Percentiles rank a stretch among this genome's conserved stretches.
Evolutionary conservation across 2,797 vertebrate species (phyloP).

Genomic region (Bufotes viridis): DNA sequence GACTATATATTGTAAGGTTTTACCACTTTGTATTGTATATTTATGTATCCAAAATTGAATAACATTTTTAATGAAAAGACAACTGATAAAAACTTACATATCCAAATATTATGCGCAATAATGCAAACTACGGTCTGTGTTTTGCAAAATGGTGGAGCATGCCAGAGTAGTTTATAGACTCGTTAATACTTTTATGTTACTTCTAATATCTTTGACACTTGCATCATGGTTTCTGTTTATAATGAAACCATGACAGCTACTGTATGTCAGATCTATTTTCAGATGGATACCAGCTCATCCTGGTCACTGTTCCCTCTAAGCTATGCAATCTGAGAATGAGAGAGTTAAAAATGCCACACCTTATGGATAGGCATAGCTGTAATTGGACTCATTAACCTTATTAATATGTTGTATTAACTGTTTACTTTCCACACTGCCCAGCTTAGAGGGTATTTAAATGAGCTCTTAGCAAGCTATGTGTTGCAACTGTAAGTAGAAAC

Average conservation of each 20-base stretch:
- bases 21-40: neutral
- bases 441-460: too few relatives aligned
- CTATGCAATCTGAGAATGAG: too few relatives aligned
- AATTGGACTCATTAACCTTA: too few relatives aligned
- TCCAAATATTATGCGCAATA: neutral
- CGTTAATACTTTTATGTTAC: neutral
- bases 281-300: neutral
- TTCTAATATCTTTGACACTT: neutral
- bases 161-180: neutral
- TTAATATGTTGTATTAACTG: too few relatives aligned
- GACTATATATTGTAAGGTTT: neutral
- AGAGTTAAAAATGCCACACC: too few relatives aligned
- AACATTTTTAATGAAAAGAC: neutral
- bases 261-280: neutral
- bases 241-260: neutral
- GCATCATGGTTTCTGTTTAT: too few relatives aligned
- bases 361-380: too few relatives aligned
- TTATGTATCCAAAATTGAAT: neutral
- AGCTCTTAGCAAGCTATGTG: too few relatives aligned
- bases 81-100: neutral
- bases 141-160: neutral
- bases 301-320: too few relatives aligned
- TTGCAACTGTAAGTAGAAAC: too few relatives aligned
- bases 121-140: neutral
- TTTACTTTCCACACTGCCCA: too few relatives aligned